These are phyloP conservation scores for Fulica atra DNA, from an alignment of 2,113 vertebrate species.

Conservation along the genomic window DNA sequence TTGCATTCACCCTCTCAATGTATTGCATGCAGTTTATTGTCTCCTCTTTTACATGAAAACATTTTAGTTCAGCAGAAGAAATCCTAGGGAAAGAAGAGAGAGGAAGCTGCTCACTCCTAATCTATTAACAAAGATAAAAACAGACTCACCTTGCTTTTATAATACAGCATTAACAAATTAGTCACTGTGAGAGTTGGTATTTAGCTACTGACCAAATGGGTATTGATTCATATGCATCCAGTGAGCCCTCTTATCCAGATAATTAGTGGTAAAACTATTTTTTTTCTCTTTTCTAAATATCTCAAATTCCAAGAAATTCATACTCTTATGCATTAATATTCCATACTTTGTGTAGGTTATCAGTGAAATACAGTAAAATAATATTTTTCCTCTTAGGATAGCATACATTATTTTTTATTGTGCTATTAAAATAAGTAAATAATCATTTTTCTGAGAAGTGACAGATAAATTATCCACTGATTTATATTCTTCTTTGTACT, in stretches of 20 bases:
- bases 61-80: not conserved
- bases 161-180: not conserved
- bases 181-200: not conserved
- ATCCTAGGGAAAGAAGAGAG: not conserved
- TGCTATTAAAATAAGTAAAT: not conserved
- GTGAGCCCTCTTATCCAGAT: not conserved
- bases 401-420: not conserved
- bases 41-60: not conserved
- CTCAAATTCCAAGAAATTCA: not conserved
- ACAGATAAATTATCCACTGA: not conserved
- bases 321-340: not conserved
- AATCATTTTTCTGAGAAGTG: not conserved
- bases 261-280: not conserved
- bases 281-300: not conserved
- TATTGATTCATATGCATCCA: not conserved
- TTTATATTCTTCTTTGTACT: not conserved
- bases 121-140: not conserved
- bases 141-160: not conserved
- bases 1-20: not conserved
- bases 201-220: not conserved
- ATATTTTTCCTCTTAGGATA: not conserved
- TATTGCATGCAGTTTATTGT: not conserved
- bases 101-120: not conserved
- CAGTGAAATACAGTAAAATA: not conserved
- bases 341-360: not conserved